Percentiles rank a stretch among this genome's conserved stretches.
Evolutionary conservation across 2,888 invertebrate species (phyloP).

Genomic region (Latheticus oryzae): DNA sequence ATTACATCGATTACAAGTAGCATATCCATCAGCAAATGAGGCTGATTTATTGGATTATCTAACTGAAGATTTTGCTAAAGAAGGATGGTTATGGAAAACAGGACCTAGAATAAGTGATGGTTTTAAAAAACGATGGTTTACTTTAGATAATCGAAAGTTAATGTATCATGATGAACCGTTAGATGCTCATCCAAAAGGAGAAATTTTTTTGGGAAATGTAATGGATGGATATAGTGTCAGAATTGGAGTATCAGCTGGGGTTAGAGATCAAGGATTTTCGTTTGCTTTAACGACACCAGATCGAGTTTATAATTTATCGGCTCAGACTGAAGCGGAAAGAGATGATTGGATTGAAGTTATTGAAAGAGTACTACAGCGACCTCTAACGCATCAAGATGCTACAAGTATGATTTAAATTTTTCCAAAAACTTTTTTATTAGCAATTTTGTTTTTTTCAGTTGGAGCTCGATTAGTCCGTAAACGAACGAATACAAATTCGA

Average conservation of each 20-base stretch:
- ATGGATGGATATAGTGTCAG: conserved; percentile 82
- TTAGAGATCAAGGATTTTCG: conserved; percentile 81
- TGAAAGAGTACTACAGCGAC: conserved; percentile 79
- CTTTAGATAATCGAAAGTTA: conserved; percentile 87
- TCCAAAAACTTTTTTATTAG: conserved; percentile 4
- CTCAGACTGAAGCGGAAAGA: conserved; percentile 80
- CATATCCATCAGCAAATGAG: conserved; percentile 82
- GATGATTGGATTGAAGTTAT: conserved; percentile 85
- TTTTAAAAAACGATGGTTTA: conserved; percentile 89
- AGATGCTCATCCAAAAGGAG: conserved; percentile 90
- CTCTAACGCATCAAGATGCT: conserved; percentile 83
- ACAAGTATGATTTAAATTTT: conserved; percentile 76
- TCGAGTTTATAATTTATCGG: conserved; percentile 80
- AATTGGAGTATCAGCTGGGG: conserved; percentile 74
- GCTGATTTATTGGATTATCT: conserved; percentile 78
- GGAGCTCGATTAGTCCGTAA: conserved; percentile 79
- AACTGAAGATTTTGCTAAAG: conserved; percentile 84
- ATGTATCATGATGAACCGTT: conserved; percentile 92
- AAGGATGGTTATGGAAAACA: conserved; percentile 91
- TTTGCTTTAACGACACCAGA: conserved; percentile 88
- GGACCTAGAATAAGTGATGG: conserved; percentile 85
- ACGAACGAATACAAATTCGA: conserved; percentile 78
- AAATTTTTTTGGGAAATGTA: conserved; percentile 85
- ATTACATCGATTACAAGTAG: conserved; percentile 83
- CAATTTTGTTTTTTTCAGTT: no score